Base-by-base conservation (phyloP, 1,140 invertebrate species). In the Drosophila nebulosa region DNA sequence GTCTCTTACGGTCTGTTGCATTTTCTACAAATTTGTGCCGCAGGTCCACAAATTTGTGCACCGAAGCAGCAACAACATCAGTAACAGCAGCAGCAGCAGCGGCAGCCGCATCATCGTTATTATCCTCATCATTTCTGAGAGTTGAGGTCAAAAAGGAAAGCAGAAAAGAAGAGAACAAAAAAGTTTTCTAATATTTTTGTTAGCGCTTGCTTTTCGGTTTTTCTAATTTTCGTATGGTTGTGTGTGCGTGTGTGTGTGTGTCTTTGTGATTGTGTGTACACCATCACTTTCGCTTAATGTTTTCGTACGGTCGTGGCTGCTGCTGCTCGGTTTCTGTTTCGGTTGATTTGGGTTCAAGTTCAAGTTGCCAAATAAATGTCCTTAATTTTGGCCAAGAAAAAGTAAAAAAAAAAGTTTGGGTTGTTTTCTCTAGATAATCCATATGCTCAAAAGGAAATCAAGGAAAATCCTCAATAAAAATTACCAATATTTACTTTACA, bases 401-500 rank as follows among this genome's bases (percentile, higher is more conserved):
- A 24, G 4, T 4, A 32, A 9, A 32, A 32, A 32, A 12, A 32
- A 32, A 32, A 32, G 30, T 32, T 61, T 55, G 39, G 22, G 69
- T 64, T 14, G 77, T 46, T 46, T 46, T 46, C 39, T 46, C 39
- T 46, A 78, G 78, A 67, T 86, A 81, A 84, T 63, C 80, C 68
- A 70, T 79, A 75, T 67, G 51, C 68, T 70, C 64, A 64, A 64
- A 69, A 53, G 61, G 74, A 74, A 75, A 83, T 88, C 83, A 83
- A 76, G 75, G 68, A 88, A 88, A 88, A 86, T 88, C 78, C 78
- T 79, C 83, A 86, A 90, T 86, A 90, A 90, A 90, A 90, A 89
- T 90, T 90, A 90, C 80, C 89, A 90, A 90, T 90, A 90, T 90
- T 90, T 90, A 90, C 84, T 90, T 86, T 90, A 89, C 71, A 72